phyloP scores from a whole-genome alignment of 2,113 vertebrate genomes.

The Alces alces region DNA sequence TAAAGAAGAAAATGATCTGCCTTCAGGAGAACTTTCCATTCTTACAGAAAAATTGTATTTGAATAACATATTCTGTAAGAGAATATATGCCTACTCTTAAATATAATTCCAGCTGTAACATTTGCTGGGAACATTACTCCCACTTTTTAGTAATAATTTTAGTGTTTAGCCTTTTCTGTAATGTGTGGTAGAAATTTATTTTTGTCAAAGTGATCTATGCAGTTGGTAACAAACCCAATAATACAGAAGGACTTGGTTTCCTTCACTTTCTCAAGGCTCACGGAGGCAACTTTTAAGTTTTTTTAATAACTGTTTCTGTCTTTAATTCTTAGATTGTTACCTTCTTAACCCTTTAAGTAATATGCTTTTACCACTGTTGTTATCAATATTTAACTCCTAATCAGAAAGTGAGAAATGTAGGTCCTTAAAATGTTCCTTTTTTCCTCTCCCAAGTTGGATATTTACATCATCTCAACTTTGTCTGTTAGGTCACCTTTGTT shows the following conservation, averaged over 20 bases:
- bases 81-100: neutral
- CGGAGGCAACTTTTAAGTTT: neutral
- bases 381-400: neutral
- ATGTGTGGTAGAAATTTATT: neutral
- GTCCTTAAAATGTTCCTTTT: neutral
- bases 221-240: neutral
- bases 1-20: neutral
- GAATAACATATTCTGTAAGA: neutral
- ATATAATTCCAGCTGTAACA: neutral
- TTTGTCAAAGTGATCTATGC: neutral
- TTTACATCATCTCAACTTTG: neutral
- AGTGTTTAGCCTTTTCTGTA: constrained; percentile 19
- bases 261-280: neutral
- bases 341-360: neutral
- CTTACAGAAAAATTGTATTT: neutral
- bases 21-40: neutral
- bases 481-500: neutral
- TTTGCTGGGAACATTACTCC: neutral
- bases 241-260: constrained; percentile 14
- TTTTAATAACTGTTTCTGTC: neutral
- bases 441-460: neutral
- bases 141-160: constrained; percentile 11
- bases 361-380: neutral
- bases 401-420: neutral
- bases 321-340: constrained; percentile 8